These are phyloP conservation scores for Takifugu rubripes DNA, from an alignment of 2,797 vertebrate genomes.

Conservation along the genomic window DNA sequence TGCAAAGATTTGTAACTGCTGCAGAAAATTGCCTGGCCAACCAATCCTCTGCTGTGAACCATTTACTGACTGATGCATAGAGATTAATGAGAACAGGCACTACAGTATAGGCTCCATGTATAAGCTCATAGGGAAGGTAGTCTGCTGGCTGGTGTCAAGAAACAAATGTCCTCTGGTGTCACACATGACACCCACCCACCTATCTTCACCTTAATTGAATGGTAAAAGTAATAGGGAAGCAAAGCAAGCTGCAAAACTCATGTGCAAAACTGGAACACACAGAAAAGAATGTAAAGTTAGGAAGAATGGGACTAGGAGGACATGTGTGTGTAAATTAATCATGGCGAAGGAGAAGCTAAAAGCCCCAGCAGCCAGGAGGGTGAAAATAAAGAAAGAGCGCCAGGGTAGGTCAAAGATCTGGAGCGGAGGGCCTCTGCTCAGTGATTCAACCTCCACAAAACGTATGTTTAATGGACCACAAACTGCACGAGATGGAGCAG, in stretches of 20 bases:
- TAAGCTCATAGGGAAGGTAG: too few relatives aligned
- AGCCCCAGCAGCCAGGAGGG: conserved; percentile 9
- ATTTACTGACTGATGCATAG: too few relatives aligned
- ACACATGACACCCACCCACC: conserved; percentile 8
- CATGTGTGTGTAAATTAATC: conserved; percentile 22
- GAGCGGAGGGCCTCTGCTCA: neutral
- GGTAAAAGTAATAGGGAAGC: neutral
- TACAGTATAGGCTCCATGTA: too few relatives aligned
- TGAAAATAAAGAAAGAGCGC: conserved; percentile 24
- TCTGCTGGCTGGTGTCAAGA: conserved; percentile 1
- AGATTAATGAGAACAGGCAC: too few relatives aligned
- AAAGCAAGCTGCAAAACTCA: neutral
- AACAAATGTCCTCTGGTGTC: conserved; percentile 2
- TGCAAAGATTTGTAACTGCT: neutral
- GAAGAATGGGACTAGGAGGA: neutral
- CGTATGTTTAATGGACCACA: conserved; percentile 15
- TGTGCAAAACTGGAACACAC: neutral
- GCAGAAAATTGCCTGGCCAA: neutral
- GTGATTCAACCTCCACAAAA: conserved; percentile 3
- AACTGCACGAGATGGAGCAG: conserved; percentile 7
- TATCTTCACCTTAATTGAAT: neutral
- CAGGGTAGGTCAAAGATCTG: conserved; percentile 17
- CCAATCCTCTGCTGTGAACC: too few relatives aligned
- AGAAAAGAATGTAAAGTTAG: neutral
- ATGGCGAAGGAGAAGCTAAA: conserved; percentile 23